These are phyloP conservation scores for Poeciliopsis paucimaculata DNA, from an alignment of 2,797 vertebrate species.

Conservation along the genomic window DNA sequence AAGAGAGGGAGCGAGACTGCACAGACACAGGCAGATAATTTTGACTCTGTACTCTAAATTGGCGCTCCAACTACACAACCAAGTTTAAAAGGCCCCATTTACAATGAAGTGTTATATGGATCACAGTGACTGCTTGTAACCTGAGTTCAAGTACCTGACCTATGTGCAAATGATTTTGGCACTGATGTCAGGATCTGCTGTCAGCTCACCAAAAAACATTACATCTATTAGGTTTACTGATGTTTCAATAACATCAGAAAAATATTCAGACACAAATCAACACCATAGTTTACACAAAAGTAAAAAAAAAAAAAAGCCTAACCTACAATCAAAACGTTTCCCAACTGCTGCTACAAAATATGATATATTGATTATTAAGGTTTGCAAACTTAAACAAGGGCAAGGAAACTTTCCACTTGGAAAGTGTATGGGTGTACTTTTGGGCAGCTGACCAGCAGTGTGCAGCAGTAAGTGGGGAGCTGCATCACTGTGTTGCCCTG, in stretches of 20 bases:
- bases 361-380: neutral
- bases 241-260: neutral
- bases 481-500: neutral
- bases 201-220: neutral
- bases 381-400: too few species aligned
- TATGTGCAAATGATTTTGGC: neutral
- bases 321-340: neutral
- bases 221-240: neutral
- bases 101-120: neutral
- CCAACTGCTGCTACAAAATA: neutral
- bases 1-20: constrained; percentile 3
- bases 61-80: neutral
- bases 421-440: too few species aligned
- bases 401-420: too few species aligned
- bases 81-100: neutral
- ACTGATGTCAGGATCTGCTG: neutral
- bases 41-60: constrained; percentile 21
- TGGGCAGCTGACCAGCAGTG: too few species aligned
- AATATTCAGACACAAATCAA: neutral
- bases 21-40: neutral
- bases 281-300: neutral
- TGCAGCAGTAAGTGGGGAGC: neutral
- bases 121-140: neutral
- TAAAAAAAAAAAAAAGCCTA: neutral
- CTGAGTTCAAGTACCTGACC: neutral